Conservation (phyloP, 2,888 invertebrate species). For the Thymelicus lineola region DNA sequence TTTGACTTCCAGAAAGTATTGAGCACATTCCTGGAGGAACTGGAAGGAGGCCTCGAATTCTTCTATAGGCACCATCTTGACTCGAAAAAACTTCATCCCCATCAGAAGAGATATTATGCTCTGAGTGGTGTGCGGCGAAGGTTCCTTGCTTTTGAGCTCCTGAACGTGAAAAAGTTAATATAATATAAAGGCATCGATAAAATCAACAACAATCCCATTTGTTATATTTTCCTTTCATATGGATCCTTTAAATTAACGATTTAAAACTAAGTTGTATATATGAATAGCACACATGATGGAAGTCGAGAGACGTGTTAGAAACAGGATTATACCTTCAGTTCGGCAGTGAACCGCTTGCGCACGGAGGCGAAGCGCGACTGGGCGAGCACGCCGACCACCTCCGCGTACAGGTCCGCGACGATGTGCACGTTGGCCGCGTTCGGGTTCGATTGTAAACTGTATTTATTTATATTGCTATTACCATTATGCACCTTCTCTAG, state of each 20-base stretch:
- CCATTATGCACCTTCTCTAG: no score
- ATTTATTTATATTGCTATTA: no score
- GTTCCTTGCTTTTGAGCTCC: slow-evolving; percentile 91
- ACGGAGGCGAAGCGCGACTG: slow-evolving; percentile 97
- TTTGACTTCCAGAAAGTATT: slow-evolving; percentile 98
- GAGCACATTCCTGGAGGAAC: slow-evolving; percentile 99
- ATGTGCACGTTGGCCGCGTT: slow-evolving; percentile 98
- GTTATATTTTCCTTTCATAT: no score
- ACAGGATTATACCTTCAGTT: slow-evolving; percentile 88
- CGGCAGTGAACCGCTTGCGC: slow-evolving; percentile 95
- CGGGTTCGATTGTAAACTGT: slow-evolving; percentile 91
- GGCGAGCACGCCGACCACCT: slow-evolving; percentile 98
- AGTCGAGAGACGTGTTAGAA: no score
- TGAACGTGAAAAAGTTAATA: slow-evolving; percentile 42
- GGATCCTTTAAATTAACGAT: no score
- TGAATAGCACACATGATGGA: no score
- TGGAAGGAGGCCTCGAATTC: slow-evolving; percentile 99
- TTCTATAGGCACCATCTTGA: slow-evolving; percentile 99
- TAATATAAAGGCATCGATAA: no score
- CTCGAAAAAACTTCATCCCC: slow-evolving; percentile 99
- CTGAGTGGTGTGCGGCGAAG: slow-evolving; percentile 95
- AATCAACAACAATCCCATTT: no score
- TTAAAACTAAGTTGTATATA: no score
- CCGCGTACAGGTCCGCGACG: slow-evolving; percentile 98
- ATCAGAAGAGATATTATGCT: slow-evolving; percentile 98